Percentiles rank a stretch among this genome's conserved stretches.
phyloP scores from a whole-genome alignment of 2,888 invertebrate species.

The Andrena flavipes region DNA sequence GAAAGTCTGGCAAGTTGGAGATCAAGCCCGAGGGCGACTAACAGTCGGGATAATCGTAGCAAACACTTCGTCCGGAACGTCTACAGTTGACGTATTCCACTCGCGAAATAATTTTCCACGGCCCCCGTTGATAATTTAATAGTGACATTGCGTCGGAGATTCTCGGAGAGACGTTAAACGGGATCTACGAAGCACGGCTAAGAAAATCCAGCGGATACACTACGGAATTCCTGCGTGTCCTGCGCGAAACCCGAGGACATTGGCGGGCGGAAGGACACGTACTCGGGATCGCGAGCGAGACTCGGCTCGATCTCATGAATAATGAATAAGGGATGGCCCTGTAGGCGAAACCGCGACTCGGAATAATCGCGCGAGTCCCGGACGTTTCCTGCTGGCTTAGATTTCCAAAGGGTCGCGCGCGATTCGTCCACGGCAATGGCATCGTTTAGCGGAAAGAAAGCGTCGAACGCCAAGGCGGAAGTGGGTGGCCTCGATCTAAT shows the following conservation, averaged over 20 bases:
- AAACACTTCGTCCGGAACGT: too few species aligned
- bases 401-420: background rate
- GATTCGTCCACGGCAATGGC: background rate
- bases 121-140: background rate
- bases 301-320: slow-evolving; percentile 42
- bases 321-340: slow-evolving; percentile 27
- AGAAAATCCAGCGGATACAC: slow-evolving; percentile 1
- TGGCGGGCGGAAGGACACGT: slow-evolving; percentile 21
- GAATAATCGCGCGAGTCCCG: slow-evolving; percentile 1
- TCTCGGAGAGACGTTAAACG: background rate
- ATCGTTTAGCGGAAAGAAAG: background rate
- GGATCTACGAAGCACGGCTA: background rate
- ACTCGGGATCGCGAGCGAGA: slow-evolving; percentile 11
- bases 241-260: background rate
- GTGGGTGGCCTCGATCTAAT: background rate
- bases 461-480: background rate
- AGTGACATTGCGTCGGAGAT: background rate
- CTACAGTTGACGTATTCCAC: background rate
- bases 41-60: too few species aligned
- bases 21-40: too few species aligned
- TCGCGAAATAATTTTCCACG: background rate
- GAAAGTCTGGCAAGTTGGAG: too few species aligned
- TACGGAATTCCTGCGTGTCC: background rate
- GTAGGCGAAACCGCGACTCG: background rate
- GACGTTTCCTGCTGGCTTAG: background rate